Percentiles rank a stretch among this genome's conserved stretches.
These are phyloP conservation scores for Sminthurides bifidus DNA, from an alignment of 1,140 invertebrate species.

Conservation along the genomic window DNA sequence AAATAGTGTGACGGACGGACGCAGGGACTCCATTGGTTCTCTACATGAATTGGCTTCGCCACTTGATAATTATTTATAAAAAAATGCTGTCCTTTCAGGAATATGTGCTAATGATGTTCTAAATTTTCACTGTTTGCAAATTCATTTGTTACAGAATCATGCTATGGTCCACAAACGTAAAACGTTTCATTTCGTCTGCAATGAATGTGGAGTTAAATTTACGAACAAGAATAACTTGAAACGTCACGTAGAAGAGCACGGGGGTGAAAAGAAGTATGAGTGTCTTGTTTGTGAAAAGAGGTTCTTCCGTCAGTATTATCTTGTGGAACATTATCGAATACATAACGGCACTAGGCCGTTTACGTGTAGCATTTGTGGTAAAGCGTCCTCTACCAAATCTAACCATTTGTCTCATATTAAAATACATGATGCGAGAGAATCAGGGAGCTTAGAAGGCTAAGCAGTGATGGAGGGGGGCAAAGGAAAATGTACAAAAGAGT, in stretches of 20 bases:
- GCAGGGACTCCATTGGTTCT: not conserved
- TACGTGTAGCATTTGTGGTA: slow-evolving; percentile 72
- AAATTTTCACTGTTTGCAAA: not conserved
- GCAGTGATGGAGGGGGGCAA: too few species aligned
- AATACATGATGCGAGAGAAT: slow-evolving; percentile 73
- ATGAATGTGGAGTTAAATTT: slow-evolving; percentile 86
- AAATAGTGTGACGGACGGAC: too few species aligned
- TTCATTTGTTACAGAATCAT: slow-evolving; percentile 24
- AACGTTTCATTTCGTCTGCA: slow-evolving; percentile 57
- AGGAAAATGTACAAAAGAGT: too few species aligned
- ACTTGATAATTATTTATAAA: too few species aligned
- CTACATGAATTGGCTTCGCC: too few species aligned
- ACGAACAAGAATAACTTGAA: slow-evolving; percentile 67
- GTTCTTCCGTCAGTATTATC: slow-evolving; percentile 74
- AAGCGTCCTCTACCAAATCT: slow-evolving; percentile 65
- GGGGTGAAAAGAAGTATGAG: slow-evolving; percentile 71
- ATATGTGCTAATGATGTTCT: not conserved
- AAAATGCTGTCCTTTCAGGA: not conserved
- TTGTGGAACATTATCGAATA: slow-evolving; percentile 71
- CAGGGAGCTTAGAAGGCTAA: slow-evolving; percentile 69
- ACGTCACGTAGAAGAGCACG: slow-evolving; percentile 79
- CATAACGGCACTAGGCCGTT: slow-evolving; percentile 73
- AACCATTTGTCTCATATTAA: slow-evolving; percentile 79
- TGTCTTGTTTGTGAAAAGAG: slow-evolving; percentile 77
- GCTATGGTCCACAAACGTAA: slow-evolving; percentile 26